Conservation (phyloP, 2,113 vertebrate genomes). For the Vanacampus margaritifer region DNA sequence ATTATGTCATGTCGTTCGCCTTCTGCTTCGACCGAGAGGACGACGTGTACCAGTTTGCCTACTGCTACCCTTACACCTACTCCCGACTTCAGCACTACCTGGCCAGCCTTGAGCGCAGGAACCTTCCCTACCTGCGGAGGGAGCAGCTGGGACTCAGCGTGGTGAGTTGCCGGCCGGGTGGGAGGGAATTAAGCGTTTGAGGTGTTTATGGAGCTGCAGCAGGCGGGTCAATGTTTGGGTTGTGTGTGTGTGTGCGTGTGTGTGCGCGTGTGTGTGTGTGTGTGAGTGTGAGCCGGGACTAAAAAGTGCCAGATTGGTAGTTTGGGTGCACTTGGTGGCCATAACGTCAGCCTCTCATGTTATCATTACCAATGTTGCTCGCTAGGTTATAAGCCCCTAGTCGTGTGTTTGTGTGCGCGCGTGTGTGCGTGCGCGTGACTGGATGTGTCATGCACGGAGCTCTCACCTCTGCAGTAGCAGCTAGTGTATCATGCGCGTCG, state of each 20-base stretch:
- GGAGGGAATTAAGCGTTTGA: background rate
- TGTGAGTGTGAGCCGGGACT: conserved; percentile 26
- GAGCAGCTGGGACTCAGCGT: conserved; percentile 91
- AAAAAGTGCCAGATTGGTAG: conserved; percentile 43
- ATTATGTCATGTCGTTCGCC: conserved; percentile 98
- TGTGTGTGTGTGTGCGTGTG: conserved; percentile 11
- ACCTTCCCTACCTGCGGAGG: conserved; percentile 86
- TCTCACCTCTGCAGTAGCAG: conserved; percentile 63
- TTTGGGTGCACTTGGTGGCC: conserved; percentile 48
- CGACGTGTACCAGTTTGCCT: conserved; percentile 93
- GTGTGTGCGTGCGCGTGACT: conserved; percentile 15
- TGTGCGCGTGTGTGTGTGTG: too few relatives aligned
- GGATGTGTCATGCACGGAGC: conserved; percentile 56
- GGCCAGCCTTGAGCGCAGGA: conserved; percentile 84
- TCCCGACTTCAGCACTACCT: conserved; percentile 95
- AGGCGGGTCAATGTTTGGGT: conserved; percentile 16
- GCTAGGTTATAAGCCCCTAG: conserved; percentile 54
- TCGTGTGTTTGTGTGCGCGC: conserved; percentile 26
- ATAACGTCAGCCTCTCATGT: conserved; percentile 58
- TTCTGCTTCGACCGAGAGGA: conserved; percentile 97
- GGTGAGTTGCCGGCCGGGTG: conserved; percentile 72
- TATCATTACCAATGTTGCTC: conserved; percentile 59
- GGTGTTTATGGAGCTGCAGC: conserved; percentile 1
- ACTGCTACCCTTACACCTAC: conserved; percentile 98
- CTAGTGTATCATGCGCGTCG: conserved; percentile 70